These are phyloP conservation scores for Sipha maydis DNA, from an alignment of 2,888 invertebrate genomes.

Conservation along the genomic window DNA sequence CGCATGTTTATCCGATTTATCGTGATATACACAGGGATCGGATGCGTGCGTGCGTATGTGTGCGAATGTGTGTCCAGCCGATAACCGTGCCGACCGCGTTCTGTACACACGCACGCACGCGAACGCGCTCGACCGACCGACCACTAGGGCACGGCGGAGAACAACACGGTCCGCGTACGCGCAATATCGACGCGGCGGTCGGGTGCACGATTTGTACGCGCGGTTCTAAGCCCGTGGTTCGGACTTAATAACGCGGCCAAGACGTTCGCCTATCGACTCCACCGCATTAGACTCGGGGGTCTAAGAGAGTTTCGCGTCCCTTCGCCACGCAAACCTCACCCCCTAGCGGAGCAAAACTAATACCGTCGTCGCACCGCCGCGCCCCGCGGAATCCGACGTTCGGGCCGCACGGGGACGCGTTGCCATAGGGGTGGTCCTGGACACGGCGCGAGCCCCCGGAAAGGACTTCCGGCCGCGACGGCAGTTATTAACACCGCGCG, in stretches of 20 bases:
- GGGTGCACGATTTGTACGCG: constrained; percentile 8
- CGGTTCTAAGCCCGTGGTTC: constrained; percentile 41
- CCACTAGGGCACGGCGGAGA: background rate
- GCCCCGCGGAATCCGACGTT: constrained; percentile 5
- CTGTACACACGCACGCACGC: background rate
- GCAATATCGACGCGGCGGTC: background rate
- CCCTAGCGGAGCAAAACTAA: constrained; percentile 32
- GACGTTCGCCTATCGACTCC: constrained; percentile 50
- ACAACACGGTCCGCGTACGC: background rate
- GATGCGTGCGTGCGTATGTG: background rate
- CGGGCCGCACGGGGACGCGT: background rate
- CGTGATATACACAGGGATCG: background rate
- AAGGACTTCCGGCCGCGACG: constrained; percentile 45
- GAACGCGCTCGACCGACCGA: too few species aligned
- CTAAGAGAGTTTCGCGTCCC: constrained; percentile 20
- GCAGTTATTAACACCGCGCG: constrained; percentile 51
- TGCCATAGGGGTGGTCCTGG: background rate
- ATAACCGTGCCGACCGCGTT: background rate
- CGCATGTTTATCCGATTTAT: background rate
- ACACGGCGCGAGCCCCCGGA: background rate
- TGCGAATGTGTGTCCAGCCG: constrained; percentile 4
- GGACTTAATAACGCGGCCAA: constrained; percentile 50
- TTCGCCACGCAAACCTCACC: background rate
- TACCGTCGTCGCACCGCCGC: background rate
- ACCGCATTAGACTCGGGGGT: too few species aligned